Evolutionary conservation across 2,797 vertebrate genomes (phyloP), one percentile per base, ranked within the genome.

Genomic region (Peromyscus nudipes): DNA sequence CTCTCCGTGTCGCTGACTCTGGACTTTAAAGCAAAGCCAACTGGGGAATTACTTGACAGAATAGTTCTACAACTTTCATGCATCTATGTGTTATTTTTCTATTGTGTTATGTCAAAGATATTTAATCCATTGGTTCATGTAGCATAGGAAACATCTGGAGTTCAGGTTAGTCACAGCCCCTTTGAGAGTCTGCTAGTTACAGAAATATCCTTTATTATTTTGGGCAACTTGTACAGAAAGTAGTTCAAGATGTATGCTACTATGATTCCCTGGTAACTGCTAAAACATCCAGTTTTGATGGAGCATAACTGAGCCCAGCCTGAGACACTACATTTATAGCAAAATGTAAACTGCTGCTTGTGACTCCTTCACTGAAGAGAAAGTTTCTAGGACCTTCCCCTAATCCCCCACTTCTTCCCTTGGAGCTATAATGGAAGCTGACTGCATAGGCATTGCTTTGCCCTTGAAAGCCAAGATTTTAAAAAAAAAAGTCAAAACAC

Each of bases 381-480:
- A 57, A 49, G 19, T 25, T 16, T 46, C 17, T 82, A 17, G 27
- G 12, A 21, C 10, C 37, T 62, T 34, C 2, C 6, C 2, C 57
- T 60, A 14, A 93, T 8, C 40, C 21, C 6, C 80, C 40, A 14
- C 21, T 31, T 2, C 25, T 79, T 85, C 67, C 17, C 25, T 75
- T 85, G 40, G 31, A 92, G 52, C 57, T 43, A 9, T 46, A 25
- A 21, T n/a, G 34, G 21, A 79, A 23, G 1, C 46, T 87, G 27
- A 25, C 79, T 89, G 52, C 25, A 80, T 46, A 87, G 64, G n/a
- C 8, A 37, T 37, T 89, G 34, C 69, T 92, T 96, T 94, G 89
- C 14, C 92, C 86, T 97, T 97, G 95, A 94, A 94, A 96, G 40
- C 82, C 21, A 82, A 52, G 65, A 82, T 65, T 49, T 7, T 93